Conservation (phyloP, 1,140 invertebrate species). For the Nebria ingens region DNA sequence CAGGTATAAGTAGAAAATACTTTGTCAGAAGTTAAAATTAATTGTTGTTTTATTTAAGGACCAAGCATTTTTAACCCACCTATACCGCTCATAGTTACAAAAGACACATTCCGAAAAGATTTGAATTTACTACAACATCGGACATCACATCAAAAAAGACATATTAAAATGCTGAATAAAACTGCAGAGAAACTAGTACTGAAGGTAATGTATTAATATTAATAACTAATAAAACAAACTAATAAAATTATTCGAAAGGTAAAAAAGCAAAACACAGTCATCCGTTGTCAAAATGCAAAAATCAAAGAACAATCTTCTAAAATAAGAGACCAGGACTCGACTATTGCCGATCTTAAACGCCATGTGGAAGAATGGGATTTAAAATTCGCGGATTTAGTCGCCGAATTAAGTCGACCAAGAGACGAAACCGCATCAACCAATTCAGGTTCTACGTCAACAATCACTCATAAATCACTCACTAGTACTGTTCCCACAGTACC, state of each 20-base stretch:
- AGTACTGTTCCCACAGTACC: background rate
- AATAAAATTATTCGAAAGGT: no score
- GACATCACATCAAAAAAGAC: background rate
- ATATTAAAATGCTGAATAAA: no score
- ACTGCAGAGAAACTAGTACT: no score
- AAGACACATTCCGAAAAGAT: background rate
- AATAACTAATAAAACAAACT: no score
- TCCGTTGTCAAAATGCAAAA: slow-evolving; percentile 38
- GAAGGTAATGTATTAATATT: no score
- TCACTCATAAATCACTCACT: background rate
- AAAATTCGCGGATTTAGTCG: slow-evolving; percentile 41
- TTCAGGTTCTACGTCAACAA: background rate
- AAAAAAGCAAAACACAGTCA: slow-evolving; percentile 22
- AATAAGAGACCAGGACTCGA: slow-evolving; percentile 38
- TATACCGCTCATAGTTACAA: background rate
- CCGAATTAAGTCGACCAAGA: slow-evolving; percentile 38
- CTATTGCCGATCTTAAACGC: slow-evolving; percentile 41
- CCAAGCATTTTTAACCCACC: background rate
- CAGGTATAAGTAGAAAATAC: no score
- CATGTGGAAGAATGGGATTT: slow-evolving; percentile 46
- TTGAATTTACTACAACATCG: background rate
- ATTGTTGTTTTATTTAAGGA: no score
- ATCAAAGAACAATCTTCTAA: slow-evolving; percentile 39
- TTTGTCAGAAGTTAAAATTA: no score
- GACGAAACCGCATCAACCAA: slow-evolving; percentile 33